Conservation (phyloP, 2,797 vertebrate genomes). For the Sylvilagus floridanus region DNA sequence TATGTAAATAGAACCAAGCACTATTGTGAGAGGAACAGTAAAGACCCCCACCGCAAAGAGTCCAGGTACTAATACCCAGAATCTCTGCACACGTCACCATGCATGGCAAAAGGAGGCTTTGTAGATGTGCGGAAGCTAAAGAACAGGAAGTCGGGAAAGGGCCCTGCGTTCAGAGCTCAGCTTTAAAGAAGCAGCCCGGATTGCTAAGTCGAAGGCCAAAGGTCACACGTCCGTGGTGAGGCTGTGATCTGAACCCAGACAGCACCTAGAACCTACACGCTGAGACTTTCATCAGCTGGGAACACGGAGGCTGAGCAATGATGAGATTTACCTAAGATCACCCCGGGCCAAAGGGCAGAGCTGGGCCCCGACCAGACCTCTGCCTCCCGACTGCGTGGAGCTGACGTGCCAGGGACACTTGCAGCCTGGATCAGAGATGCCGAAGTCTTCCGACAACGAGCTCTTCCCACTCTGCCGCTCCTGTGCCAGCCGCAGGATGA, state of each 20-base stretch:
- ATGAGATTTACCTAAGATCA: fast-evolving
- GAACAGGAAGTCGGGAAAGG: neutral
- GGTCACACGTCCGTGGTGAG: neutral
- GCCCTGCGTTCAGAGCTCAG: no score
- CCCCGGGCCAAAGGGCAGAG: neutral
- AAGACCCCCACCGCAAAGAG: fast-evolving
- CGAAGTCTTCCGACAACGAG: neutral
- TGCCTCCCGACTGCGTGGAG: neutral
- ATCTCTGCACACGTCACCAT: neutral
- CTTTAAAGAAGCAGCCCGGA: neutral
- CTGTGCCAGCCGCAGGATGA: neutral
- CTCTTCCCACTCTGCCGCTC: neutral
- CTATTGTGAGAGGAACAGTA: neutral
- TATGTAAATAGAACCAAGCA: neutral
- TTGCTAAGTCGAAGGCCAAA: neutral
- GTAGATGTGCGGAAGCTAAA: neutral
- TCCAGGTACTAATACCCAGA: neutral
- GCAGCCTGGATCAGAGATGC: neutral
- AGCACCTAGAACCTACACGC: neutral
- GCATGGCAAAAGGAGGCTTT: neutral
- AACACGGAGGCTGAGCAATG: neutral
- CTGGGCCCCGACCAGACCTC: neutral
- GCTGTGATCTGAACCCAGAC: neutral
- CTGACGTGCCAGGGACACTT: neutral
- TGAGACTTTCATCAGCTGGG: neutral